Base-by-base conservation (phyloP, 2,888 invertebrate species). In the Capitulum mitella region DNA sequence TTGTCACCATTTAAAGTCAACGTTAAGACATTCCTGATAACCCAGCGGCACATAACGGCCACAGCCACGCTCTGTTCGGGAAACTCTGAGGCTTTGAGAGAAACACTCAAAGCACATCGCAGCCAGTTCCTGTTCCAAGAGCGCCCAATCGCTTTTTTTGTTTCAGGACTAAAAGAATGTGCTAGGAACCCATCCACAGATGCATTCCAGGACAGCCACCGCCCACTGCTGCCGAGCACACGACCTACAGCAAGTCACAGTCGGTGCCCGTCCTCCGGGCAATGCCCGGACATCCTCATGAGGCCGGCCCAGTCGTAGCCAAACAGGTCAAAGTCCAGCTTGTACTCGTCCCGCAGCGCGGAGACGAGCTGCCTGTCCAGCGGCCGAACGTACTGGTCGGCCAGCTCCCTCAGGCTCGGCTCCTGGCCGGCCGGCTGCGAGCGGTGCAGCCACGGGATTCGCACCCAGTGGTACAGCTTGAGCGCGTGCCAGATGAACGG, bases 321-420 rank as follows among this genome's bases (percentile, higher is more conserved):
- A 26, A 70, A 70, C 70, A 70, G 70, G 40, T 70, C 70, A 40
- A 70, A 70, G 70, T 70, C 70, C 26, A 70, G 70, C 40, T 40
- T 70, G 70, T 70, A 40, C 70, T 70, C 70, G 1, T n/a, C 58
- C 29, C 29, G n/a, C 58, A 58, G 58, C n/a, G 22, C n/a, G 26
- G 26, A 1, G 40, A 70, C 16, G 8, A 29, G 34, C 22, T 19
- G 26, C 1, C 37, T 22, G 26, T 70, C 70, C 26, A 70, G 40
- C 26, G 70, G 70, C 8, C 70, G 70, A 1, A 70, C 26, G 26
- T 70, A 70, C 8, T 8, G 19, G 70, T 70, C 70, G 10, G 70
- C 70, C 70, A 70, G 40, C 40, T 70, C 3, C 40, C 34, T 37
- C 37, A 70, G 40, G 16, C 34, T 10, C 64, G 29, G 32, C 64